Evolutionary conservation across 2,113 vertebrate species (phyloP).

Genomic region (Petrocephalus microphthalmus): DNA sequence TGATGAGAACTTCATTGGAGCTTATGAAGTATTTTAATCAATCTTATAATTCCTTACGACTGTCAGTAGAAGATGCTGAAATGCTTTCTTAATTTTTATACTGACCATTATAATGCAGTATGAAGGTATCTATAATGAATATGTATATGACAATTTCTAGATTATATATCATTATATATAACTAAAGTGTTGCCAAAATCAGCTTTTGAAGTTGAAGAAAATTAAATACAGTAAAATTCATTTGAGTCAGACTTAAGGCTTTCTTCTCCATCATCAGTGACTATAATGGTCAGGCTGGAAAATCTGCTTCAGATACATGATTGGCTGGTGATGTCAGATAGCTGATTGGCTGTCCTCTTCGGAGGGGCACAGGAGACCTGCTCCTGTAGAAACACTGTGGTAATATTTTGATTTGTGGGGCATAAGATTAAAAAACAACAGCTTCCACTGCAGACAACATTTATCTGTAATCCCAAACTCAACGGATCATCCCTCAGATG

Average conservation of each 20-base stretch:
- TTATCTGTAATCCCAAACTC: background rate
- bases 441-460: background rate
- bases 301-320: background rate
- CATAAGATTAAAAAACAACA: background rate
- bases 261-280: background rate
- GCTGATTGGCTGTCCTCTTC: background rate
- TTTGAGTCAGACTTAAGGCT: background rate
- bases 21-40: background rate
- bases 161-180: too few species aligned
- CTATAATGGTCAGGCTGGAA: background rate
- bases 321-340: background rate
- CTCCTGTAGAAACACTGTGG: background rate
- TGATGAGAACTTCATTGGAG: background rate
- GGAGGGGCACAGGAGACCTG: background rate
- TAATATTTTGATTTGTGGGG: background rate
- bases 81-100: background rate
- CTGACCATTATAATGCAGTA: background rate
- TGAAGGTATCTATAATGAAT: background rate
- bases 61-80: background rate
- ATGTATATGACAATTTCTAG: background rate
- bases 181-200: background rate
- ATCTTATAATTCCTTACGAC: background rate
- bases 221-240: background rate
- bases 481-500: background rate
- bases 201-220: background rate